Evolutionary conservation across 2,113 vertebrate species (phyloP).

Genomic region (Mus musculus): DNA sequence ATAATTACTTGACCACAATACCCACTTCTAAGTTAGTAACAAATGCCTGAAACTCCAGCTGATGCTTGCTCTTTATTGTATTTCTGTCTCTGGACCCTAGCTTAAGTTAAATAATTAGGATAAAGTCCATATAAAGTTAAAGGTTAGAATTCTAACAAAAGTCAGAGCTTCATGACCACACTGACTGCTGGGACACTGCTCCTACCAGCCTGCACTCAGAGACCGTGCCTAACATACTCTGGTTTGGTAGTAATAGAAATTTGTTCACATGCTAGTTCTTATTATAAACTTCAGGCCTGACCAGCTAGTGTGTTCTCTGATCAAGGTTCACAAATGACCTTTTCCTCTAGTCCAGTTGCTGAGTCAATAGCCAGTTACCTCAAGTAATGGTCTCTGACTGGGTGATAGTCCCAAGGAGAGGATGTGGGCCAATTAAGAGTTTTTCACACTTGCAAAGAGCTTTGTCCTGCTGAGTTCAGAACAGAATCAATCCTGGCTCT

Average conservation of each 20-base stretch:
- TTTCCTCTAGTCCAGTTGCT: conserved; percentile 30
- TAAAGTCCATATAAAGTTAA: background rate
- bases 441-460: conserved; percentile 39
- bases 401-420: background rate
- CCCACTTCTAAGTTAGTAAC: background rate
- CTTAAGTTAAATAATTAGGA: background rate
- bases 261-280: background rate
- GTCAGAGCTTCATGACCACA: background rate
- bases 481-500: conserved; percentile 57
- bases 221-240: background rate
- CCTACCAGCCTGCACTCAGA: no score
- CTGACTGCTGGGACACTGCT: accelerated
- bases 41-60: background rate
- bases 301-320: conserved; percentile 35
- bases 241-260: background rate
- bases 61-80: background rate
- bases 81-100: background rate
- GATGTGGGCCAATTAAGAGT: conserved; percentile 48
- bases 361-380: conserved; percentile 44
- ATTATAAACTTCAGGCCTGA: conserved; percentile 32
- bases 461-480: conserved; percentile 57
- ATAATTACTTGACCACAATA: background rate
- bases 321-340: background rate
- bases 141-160: background rate
- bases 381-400: conserved; percentile 24